Percentiles rank a stretch among this genome's conserved stretches.
Evolutionary conservation across 35 echinoderm and acorn worm genomes (phyloP).

Genomic region (Hemicentrotus pulcherrimus): DNA sequence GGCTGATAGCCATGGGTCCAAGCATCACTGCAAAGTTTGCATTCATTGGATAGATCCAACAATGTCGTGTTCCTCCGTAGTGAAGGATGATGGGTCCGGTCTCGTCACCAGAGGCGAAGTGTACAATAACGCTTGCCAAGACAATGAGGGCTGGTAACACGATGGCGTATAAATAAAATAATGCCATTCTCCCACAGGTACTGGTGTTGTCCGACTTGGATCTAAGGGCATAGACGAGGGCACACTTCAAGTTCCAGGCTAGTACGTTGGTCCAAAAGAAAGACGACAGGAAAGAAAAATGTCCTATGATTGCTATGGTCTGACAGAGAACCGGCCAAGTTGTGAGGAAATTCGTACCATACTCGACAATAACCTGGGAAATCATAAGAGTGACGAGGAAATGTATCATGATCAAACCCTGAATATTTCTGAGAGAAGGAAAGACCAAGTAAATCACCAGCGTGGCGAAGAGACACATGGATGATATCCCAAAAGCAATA

Average conservation of each 20-base stretch:
- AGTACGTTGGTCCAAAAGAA: slow-evolving; percentile 27
- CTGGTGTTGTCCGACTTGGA: background rate
- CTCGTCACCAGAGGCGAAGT: background rate
- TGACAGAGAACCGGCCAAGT: slow-evolving; percentile 31
- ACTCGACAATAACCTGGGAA: slow-evolving; percentile 12
- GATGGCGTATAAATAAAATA: background rate
- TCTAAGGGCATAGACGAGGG: background rate
- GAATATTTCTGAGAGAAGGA: slow-evolving; percentile 38
- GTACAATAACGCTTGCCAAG: background rate
- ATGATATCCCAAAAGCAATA: slow-evolving; percentile 27
- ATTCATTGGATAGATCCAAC: slow-evolving; percentile 3
- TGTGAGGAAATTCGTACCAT: background rate
- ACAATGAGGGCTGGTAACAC: background rate
- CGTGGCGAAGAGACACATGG: slow-evolving; percentile 32
- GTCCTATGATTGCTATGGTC: background rate
- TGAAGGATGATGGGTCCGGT: background rate
- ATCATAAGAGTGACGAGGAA: background rate
- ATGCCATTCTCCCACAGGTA: background rate
- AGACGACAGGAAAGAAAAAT: slow-evolving; percentile 15
- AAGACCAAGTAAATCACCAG: background rate
- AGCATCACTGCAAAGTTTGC: slow-evolving; percentile 27
- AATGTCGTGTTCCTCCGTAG: slow-evolving; percentile 47
- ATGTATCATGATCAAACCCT: slow-evolving; percentile 25
- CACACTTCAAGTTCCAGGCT: slow-evolving; percentile 32
- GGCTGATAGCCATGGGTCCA: background rate